phyloP scores from a whole-genome alignment of 2,113 vertebrate genomes.

The Paracanthobrama guichenoti region DNA sequence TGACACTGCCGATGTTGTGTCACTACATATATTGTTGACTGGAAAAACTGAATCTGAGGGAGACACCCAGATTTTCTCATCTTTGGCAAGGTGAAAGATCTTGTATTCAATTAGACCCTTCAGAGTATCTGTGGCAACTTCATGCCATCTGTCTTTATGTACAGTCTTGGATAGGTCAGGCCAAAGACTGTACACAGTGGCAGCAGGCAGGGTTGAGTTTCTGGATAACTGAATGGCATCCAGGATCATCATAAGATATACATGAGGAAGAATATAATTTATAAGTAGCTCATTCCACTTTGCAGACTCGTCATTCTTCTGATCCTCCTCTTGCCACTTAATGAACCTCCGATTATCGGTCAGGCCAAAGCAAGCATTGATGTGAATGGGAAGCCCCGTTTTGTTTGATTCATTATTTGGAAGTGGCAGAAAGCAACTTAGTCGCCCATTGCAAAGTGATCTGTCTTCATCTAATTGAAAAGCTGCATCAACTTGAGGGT shows the following conservation, averaged over 20 bases:
- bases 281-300: slow-evolving; percentile 81
- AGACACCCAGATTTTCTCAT: slow-evolving; percentile 60
- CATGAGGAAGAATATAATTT: slow-evolving; percentile 73
- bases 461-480: slow-evolving; percentile 66
- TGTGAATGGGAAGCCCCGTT: slow-evolving; percentile 78
- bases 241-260: slow-evolving; percentile 72
- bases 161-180: slow-evolving; percentile 68
- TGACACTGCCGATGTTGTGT: slow-evolving; percentile 58
- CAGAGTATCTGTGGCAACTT: slow-evolving; percentile 67
- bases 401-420: slow-evolving; percentile 80
- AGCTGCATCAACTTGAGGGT: slow-evolving; percentile 79
- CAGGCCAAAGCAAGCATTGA: slow-evolving; percentile 83
- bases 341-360: slow-evolving; percentile 83
- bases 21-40: slow-evolving; percentile 35
- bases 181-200: slow-evolving; percentile 75
- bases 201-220: slow-evolving; percentile 56
- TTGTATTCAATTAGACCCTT: slow-evolving; percentile 64
- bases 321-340: slow-evolving; percentile 81
- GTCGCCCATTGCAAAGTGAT: slow-evolving; percentile 62
- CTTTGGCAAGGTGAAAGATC: slow-evolving; percentile 68
- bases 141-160: slow-evolving; percentile 69
- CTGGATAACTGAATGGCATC: slow-evolving; percentile 64
- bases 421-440: slow-evolving; percentile 84
- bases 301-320: slow-evolving; percentile 76
- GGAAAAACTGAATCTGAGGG: slow-evolving; percentile 75